These are phyloP conservation scores for Lasioglossum figueresi DNA, from an alignment of 2,888 invertebrate genomes.

Conservation along the genomic window DNA sequence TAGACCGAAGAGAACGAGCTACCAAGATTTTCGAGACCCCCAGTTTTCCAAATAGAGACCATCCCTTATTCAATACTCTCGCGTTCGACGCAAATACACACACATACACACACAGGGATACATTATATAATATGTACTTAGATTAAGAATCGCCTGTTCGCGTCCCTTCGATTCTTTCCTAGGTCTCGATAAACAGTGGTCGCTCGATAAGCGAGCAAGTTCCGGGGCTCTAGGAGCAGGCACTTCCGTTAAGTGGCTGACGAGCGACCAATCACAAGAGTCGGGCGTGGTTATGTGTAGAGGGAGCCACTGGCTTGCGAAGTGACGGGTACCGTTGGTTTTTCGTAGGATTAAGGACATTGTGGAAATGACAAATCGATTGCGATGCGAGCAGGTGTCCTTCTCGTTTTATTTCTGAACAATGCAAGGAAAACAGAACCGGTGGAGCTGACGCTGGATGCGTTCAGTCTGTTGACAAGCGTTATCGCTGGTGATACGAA, in stretches of 20 bases:
- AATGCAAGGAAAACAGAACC: background rate
- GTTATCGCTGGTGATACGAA: constrained; percentile 65
- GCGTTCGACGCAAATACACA: constrained; percentile 12
- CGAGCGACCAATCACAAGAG: background rate
- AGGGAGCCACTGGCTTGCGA: background rate
- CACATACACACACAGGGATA: background rate
- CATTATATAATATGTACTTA: constrained; percentile 46
- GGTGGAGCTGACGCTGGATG: too few relatives aligned
- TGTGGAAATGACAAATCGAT: background rate
- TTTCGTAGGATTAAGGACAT: background rate
- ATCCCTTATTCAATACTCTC: constrained; percentile 38
- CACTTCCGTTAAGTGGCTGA: background rate
- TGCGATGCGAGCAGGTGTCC: background rate
- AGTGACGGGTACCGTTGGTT: background rate
- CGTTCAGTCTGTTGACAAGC: background rate
- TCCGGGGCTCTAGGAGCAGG: background rate
- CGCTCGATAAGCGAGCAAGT: background rate
- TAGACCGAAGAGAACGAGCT: background rate
- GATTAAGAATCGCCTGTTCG: constrained; percentile 31
- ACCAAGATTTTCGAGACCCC: constrained; percentile 1
- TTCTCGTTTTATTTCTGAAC: constrained; percentile 26
- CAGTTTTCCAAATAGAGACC: constrained; percentile 10
- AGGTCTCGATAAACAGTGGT: background rate
- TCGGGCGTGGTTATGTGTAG: background rate
- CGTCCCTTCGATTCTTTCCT: background rate